A percentile compares a stretch with the other conserved stretches of the same genome.
Conservation (phyloP, 2,113 vertebrate species). For the Fregata magnificens region DNA sequence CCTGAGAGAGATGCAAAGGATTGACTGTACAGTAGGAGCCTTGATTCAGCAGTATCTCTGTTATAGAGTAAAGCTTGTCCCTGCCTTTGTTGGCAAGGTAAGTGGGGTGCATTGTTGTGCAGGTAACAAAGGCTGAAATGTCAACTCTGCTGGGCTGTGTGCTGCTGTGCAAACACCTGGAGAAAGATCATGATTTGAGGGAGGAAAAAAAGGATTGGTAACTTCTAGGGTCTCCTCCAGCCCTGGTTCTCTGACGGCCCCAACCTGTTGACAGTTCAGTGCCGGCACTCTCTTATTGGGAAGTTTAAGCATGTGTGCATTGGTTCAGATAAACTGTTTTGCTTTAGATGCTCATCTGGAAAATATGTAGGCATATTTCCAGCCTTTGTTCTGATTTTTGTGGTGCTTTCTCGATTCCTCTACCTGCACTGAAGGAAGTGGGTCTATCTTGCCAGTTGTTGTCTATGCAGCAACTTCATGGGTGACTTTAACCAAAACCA, state of each 20-base stretch:
- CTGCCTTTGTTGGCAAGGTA: not conserved
- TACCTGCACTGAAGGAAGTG: not conserved
- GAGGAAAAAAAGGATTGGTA: not conserved
- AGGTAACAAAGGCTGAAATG: not conserved
- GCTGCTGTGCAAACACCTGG: not conserved
- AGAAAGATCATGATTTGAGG: not conserved
- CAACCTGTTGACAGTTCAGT: not conserved
- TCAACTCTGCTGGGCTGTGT: not conserved
- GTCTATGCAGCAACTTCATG: not conserved
- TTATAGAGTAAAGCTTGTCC: not conserved
- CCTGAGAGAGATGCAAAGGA: not conserved
- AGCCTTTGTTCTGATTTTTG: not conserved
- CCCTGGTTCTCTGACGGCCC: not conserved
- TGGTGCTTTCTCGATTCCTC: not conserved
- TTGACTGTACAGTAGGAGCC: not conserved
- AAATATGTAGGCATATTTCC: not conserved
- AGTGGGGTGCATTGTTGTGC: not conserved
- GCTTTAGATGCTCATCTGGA: not conserved
- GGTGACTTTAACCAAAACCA: not conserved
- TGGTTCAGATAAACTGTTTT: not conserved
- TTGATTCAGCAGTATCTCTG: not conserved
- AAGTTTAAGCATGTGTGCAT: not conserved
- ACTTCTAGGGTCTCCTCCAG: not conserved
- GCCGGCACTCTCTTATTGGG: not conserved
- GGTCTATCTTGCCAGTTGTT: not conserved